Percentiles rank a stretch among this genome's conserved stretches.
Evolutionary conservation across 2,888 invertebrate species (phyloP).

Genomic region (Atethmia centrago): DNA sequence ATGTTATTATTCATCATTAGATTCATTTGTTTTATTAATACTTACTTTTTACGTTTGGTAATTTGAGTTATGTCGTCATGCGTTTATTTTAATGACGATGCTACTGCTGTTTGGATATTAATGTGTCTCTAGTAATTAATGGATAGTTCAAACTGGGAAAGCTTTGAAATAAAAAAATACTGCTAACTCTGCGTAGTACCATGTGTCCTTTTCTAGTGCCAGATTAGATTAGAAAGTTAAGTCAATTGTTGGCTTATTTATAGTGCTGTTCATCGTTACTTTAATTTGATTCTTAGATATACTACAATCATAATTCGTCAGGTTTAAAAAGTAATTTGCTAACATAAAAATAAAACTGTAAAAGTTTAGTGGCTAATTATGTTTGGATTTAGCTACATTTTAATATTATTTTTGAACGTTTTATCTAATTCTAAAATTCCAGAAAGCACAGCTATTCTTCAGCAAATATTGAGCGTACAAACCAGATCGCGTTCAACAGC

Average conservation of each 20-base stretch:
- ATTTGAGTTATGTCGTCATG: conserved; percentile 58
- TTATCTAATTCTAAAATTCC: conserved; percentile 22
- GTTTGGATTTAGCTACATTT: not conserved
- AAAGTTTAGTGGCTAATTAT: not conserved
- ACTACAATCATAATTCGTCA: not conserved
- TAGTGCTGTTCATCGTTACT: too few relatives aligned
- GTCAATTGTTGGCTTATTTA: too few relatives aligned
- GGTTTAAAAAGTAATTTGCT: not conserved
- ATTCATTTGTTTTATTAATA: conserved; percentile 60
- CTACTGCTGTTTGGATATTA: conserved; percentile 57
- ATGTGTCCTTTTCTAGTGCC: not conserved
- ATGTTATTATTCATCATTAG: conserved; percentile 63
- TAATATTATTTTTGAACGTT: not conserved
- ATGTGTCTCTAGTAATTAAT: conserved; percentile 44
- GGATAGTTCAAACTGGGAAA: conserved; percentile 24
- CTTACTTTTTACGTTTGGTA: conserved; percentile 51
- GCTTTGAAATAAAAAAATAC: not conserved
- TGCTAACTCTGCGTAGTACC: not conserved
- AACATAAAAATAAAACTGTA: not conserved
- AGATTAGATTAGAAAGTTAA: not conserved
- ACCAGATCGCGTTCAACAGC: conserved; percentile 70
- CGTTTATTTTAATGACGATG: conserved; percentile 56
- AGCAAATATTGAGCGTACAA: conserved; percentile 62
- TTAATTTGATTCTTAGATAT: too few relatives aligned
- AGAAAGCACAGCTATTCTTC: conserved; percentile 26